These are phyloP conservation scores for Holacanthella duospinosa DNA, from an alignment of 2,888 invertebrate species.

Conservation along the genomic window DNA sequence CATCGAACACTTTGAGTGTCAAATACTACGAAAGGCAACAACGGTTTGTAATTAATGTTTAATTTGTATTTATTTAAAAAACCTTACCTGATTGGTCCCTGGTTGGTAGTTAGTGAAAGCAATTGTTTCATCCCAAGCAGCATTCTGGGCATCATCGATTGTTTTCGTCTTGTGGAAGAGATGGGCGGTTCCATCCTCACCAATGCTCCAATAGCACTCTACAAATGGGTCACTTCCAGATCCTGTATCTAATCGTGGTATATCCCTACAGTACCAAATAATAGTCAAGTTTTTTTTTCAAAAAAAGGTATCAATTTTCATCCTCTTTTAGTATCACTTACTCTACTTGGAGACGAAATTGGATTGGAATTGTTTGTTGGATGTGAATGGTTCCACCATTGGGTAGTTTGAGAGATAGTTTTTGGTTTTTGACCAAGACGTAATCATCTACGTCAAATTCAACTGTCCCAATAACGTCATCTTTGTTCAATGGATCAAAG, in stretches of 20 bases:
- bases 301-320: not conserved
- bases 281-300: not conserved
- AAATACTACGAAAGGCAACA: not conserved
- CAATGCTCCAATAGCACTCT: constrained; percentile 9
- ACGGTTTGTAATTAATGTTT: no score
- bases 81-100: constrained; percentile 9
- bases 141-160: constrained; percentile 8
- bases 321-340: not conserved
- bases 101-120: constrained; percentile 6
- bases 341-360: constrained; percentile 1
- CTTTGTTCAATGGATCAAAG: constrained; percentile 6
- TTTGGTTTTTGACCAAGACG: not conserved
- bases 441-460: constrained; percentile 8
- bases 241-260: constrained; percentile 3
- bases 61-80: no score
- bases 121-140: constrained; percentile 4
- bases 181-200: not conserved
- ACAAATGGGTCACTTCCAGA: constrained; percentile 8
- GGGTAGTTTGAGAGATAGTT: not conserved
- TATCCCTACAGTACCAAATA: not conserved
- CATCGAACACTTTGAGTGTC: not conserved
- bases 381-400: not conserved
- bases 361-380: not conserved
- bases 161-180: constrained; percentile 5
- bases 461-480: constrained; percentile 7